Evolutionary conservation across 2,797 vertebrate species (phyloP).

Genomic region (Lophotriccus pileatus): DNA sequence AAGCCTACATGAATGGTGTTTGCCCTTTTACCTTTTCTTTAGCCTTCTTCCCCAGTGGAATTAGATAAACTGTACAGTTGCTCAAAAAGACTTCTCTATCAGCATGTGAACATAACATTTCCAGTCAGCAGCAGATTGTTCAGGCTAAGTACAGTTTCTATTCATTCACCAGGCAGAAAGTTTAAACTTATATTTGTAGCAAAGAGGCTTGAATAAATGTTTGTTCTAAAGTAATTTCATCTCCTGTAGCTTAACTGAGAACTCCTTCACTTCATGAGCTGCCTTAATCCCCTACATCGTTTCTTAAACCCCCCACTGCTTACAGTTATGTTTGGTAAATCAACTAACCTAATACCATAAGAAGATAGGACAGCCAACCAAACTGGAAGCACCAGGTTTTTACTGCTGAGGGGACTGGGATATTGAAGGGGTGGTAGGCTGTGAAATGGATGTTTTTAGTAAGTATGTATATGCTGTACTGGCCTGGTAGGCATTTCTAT

Average conservation of each 20-base stretch:
- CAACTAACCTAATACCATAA: neutral
- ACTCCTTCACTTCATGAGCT: neutral
- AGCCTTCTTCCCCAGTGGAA: neutral
- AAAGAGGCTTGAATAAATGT: neutral
- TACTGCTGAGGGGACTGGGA: neutral
- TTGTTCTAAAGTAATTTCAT: neutral
- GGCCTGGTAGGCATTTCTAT: neutral
- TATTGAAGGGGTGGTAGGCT: neutral
- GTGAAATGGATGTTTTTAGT: neutral
- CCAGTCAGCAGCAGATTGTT: neutral
- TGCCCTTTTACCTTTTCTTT: neutral
- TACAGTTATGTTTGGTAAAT: neutral
- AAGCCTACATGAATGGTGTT: neutral
- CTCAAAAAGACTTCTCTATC: neutral
- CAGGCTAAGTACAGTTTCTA: neutral
- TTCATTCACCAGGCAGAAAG: neutral
- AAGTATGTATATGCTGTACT: neutral
- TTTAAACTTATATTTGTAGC: neutral
- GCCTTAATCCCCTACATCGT: neutral
- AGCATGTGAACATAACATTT: neutral
- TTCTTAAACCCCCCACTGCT: neutral
- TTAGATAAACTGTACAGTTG: neutral
- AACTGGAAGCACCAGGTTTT: neutral
- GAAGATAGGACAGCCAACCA: neutral
- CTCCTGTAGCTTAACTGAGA: neutral